Base-by-base conservation (phyloP, 1,140 invertebrate genomes). In the Hesperophylax magnus region DNA sequence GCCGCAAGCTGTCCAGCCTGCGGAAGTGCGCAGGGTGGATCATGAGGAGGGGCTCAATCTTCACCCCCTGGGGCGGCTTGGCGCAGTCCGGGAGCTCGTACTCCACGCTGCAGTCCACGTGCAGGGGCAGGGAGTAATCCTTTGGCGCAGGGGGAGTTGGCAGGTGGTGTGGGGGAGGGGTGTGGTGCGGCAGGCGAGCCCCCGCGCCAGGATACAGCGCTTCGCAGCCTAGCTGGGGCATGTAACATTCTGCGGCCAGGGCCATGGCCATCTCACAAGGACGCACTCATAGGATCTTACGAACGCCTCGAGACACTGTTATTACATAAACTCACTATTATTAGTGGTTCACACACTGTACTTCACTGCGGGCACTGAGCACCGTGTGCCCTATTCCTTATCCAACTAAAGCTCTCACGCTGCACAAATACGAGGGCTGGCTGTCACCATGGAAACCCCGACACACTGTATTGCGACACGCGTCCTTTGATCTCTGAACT, bases 11-110 rank as follows among this genome's bases (percentile, higher is more conserved):
- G 86, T 95, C 94, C 86, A 95, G 94, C 87, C 94, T 93, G 78
- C 94, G 90, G 89, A 96, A 96, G 87, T 95, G 95, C 85, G 94
- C 95, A n/a, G 95, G 95, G 90, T 95, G 95, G 86, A 96, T 96
- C 94, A 96, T 96, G 71, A 96, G 91, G 84, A 96, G 90, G 24
- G 94, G 95, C 86, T 95, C 94, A 83, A 93, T 92, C 77, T 93
- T 91, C 81, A 93, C 93, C 34, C 94, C 94, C 83, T 93, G 93
- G 80, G 95, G 94, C 78, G 95, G 94, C 87, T 95, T 95, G 39
- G 94, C 94, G 87, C 94, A 93, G 85, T 94, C 94, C 77, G 95
- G 95, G 85, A 96, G 90, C 89, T 96, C 95, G 90, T 96, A 96
- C 88, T 96, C 95, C 78, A 96, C 94, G 90, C 94, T 95, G 89